phyloP scores from a whole-genome alignment of 2,888 invertebrate species.

The Ennomos quercinarius region DNA sequence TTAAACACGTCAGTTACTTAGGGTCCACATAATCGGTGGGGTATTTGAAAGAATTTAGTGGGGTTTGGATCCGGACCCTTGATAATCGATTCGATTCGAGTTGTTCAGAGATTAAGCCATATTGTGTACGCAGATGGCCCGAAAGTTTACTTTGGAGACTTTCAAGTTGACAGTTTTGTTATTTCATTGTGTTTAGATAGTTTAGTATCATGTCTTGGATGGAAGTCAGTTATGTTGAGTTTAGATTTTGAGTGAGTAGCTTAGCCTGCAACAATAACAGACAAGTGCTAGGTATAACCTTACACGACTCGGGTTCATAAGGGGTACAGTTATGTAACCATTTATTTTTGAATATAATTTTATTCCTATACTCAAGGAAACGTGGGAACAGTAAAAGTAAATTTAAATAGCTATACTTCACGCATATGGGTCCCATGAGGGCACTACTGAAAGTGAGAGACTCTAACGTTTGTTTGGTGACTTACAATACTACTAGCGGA shows the following conservation, averaged over 20 bases:
- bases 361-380: too few species aligned
- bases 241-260: background rate
- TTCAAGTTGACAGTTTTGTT: conserved; percentile 24
- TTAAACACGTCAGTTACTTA: conserved; percentile 41
- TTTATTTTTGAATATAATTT: too few species aligned
- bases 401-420: too few species aligned
- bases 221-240: conserved; percentile 16
- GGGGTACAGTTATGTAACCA: too few species aligned
- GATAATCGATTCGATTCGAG: conserved; percentile 49
- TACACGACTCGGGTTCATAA: too few species aligned
- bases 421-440: too few species aligned
- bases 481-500: too few species aligned
- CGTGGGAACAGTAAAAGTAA: too few species aligned
- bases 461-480: too few species aligned
- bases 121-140: conserved; percentile 31
- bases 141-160: conserved; percentile 31
- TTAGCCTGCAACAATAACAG: too few species aligned
- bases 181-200: conserved; percentile 2
- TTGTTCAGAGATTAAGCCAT: conserved; percentile 43
- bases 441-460: too few species aligned
- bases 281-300: too few species aligned
- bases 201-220: conserved; percentile 10
- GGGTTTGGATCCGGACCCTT: conserved; percentile 38
- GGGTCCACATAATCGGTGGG: conserved; percentile 35
- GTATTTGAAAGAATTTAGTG: conserved; percentile 45